Evolutionary conservation across 2,888 invertebrate genomes (phyloP).

Genomic region (Nomada goodeniana): DNA sequence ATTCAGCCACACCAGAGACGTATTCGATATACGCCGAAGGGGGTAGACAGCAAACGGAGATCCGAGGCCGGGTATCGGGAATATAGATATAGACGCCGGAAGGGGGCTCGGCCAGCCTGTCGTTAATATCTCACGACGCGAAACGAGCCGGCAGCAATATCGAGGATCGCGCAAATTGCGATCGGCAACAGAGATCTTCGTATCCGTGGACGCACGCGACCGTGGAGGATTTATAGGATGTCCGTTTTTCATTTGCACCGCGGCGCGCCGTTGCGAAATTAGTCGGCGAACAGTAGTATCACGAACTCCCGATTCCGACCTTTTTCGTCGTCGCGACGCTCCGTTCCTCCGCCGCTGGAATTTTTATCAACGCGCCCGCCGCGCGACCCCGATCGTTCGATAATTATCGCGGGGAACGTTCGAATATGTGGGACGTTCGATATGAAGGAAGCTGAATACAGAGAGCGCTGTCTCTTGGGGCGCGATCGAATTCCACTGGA

Average conservation of each 20-base stretch:
- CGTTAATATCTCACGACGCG: slow-evolving; percentile 71
- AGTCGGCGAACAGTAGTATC: slow-evolving; percentile 46
- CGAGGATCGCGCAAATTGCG: slow-evolving; percentile 72
- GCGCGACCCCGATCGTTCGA: background rate
- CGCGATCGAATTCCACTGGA: too few species aligned
- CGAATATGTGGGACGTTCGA: background rate
- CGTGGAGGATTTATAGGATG: slow-evolving; percentile 47
- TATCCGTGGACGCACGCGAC: slow-evolving; percentile 29
- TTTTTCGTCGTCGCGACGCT: background rate
- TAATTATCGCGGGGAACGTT: background rate
- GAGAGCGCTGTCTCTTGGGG: background rate
- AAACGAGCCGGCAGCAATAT: slow-evolving; percentile 68
- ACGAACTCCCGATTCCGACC: slow-evolving; percentile 23
- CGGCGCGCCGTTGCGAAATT: slow-evolving; percentile 41
- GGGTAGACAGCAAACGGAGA: slow-evolving; percentile 31
- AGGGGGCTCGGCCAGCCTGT: slow-evolving; percentile 40
- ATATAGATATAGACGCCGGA: background rate
- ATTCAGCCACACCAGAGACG: slow-evolving; percentile 56
- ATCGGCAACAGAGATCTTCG: slow-evolving; percentile 69
- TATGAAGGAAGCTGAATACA: background rate
- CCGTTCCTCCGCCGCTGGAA: background rate
- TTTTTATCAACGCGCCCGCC: slow-evolving; percentile 1
- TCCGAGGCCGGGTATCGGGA: slow-evolving; percentile 21
- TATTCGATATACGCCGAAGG: slow-evolving; percentile 36
- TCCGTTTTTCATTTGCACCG: slow-evolving; percentile 56